A percentile compares a stretch with the other conserved stretches of the same genome.
phyloP scores from a whole-genome alignment of 2,113 vertebrate species.

The Syrrhaptes paradoxus region DNA sequence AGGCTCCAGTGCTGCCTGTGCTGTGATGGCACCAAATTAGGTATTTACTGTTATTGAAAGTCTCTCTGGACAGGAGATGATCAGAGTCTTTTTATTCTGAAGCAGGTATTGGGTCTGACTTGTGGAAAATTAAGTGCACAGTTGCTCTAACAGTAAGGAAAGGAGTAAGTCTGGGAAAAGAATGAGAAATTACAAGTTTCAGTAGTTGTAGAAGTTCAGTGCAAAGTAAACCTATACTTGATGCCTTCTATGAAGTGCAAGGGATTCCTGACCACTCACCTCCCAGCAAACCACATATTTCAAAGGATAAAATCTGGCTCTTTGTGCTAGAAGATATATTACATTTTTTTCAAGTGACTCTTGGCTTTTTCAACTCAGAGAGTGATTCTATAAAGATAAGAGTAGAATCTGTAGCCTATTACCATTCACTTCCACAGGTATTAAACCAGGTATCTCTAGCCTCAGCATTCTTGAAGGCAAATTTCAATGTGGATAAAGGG shows the following conservation, averaged over 20 bases:
- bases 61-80: background rate
- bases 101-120: background rate
- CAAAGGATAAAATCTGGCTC: background rate
- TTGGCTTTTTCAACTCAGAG: conserved; percentile 14
- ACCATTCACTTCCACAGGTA: background rate
- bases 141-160: background rate
- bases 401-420: background rate
- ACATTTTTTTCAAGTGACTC: background rate
- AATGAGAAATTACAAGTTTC: background rate
- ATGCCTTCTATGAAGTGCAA: background rate
- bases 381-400: background rate
- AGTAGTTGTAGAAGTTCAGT: background rate
- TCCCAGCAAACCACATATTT: background rate
- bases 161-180: background rate
- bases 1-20: background rate
- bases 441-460: conserved; percentile 6
- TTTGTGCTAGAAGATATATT: conserved; percentile 13
- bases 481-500: conserved; percentile 24
- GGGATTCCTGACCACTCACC: background rate
- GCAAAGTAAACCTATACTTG: background rate
- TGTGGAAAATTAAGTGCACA: background rate
- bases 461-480: conserved; percentile 12
- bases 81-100: background rate
- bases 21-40: background rate
- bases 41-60: background rate